Evolutionary conservation across 1,140 invertebrate genomes (phyloP), one percentile per base, ranked within the genome.

Genomic region (Drosophila ambigua): DNA sequence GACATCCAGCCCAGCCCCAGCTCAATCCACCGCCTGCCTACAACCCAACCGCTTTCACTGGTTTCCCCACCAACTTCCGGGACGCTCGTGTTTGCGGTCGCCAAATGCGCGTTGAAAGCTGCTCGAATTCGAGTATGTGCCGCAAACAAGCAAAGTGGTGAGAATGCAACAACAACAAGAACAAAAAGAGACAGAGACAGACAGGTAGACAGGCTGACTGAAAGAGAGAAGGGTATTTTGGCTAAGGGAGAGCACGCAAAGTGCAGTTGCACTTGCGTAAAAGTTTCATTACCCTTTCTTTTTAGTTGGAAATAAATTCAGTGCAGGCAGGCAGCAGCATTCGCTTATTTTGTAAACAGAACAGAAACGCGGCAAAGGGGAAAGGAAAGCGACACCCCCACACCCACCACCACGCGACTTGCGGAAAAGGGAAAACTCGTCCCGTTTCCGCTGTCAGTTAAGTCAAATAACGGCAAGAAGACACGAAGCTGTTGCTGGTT

Each of bases 261-360:
- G 76, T 58, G 79, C 74, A 85, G 74, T 85, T 85, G 78, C 82
- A 85, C 78, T 85, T 79, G 82, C 74, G 74, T 72, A 78, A 87
- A 82, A 87, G 74, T 85, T 85, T 82, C 71, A 50, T 66, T 48
- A 60, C 55, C 74, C 75, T 72, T 28, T 20, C 20, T 28, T 28
- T 87, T 85, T 85, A n/a, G 82, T 87, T 78, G 83, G 65, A 85
- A 85, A 85, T 85, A 82, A 85, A 85, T 87, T 87, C 82, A 85
- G 82, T 79, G 82, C 82, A 87, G 82, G 82, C 83, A 76, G 65
- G 20, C 20, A 76, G 65, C 1, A 66, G 83, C 78, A 76, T 78
- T 81, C 82, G 78, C 69, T 78, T 87, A 82, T 85, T 87, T 85
- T 85, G 78, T 87, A 82, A 85, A 85, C 82, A 85, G 80, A 62